Evolutionary conservation across 2,113 vertebrate species (phyloP), one percentile per base, ranked within the genome.

Genomic region (Falcunculus frontatus): DNA sequence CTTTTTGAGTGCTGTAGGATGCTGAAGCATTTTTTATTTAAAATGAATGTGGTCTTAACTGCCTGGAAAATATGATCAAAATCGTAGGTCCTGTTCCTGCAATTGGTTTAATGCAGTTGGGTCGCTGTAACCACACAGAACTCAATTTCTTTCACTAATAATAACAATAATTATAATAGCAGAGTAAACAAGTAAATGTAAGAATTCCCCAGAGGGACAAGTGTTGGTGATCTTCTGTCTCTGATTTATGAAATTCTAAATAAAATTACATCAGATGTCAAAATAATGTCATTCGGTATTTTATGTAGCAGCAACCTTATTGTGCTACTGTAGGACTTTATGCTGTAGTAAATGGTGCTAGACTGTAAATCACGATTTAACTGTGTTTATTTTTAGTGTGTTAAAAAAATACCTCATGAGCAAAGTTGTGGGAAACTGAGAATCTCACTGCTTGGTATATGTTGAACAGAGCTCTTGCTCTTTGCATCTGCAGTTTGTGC

Each of bases 31-130:
- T 90, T 81, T 87, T 89, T 89, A 29, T 95, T 95, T 95, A 47
- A 87, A 59, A 77, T 84, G 12, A 80, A 68, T 68, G 67, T 69
- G 80, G 57, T 84, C 68, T 95, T 84, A 85, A 89, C 47, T 90
- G 81, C 62, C 63, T 92, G 81, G 79, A 94, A 96, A 95, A 86
- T 84, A 72, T 57, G 37, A 87, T 96, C 62, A 75, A 90, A 89
- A 82, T 82, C 80, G 65, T 65, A 73, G 80, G 68, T 69, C 49
- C 41, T 68, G 18, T 69, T 92, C 55, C 68, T 93, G 32, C 73
- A 47, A 6, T 23, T 84, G 67, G 15, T 72, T 87, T 82, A 25
- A n/a, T 89, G 59, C 56, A 73, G 15, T 32, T 63, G 49, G 65
- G 32, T 75, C 65, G 60, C 52, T 55, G 32, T 41, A 72, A 41